Base-by-base conservation (phyloP, 2,113 vertebrate genomes). In the Crypturellus undulatus region DNA sequence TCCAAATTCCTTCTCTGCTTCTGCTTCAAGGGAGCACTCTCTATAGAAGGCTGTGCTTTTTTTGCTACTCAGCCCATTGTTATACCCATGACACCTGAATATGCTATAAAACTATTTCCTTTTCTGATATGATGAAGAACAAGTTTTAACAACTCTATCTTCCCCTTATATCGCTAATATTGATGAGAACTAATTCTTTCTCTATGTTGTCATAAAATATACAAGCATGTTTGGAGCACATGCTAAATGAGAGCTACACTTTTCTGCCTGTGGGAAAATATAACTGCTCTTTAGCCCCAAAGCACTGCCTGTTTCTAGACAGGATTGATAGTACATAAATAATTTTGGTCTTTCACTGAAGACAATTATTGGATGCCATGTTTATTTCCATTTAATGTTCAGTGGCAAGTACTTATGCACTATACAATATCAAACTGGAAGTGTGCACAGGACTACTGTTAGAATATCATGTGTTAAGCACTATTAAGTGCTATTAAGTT, bases 141-240 rank as follows among this genome's bases (percentile, higher is more conserved):
- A 58, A 34, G 15, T 56, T 91, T 92, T 49, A 60, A 56, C 25
- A 28, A 30, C 32, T 69, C 34, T 73, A n/a, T 56, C 64, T 71
- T n/a, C 47, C 12, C 10, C 14, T 84, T 43, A 0, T 16, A 38
- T 62, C 2, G 0, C 19, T 89, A 45, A 56, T 26, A 38, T 1
- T 72, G 67, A 25, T 85, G 75, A 60, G 10, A 73, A 36, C 3
- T 34, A 21, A 13, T 43, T 77, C 19, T 49, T 76, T 59, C 26
- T 79, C 79, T 28, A 5, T 64, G 26, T 43, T 73, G 22, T 34
- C 64, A 45, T 22, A 22, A 70, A 34, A 3, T 78, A 14, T 30
- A 22, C n/a, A 54, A 92, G 10, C 34, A 17, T 13, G 17, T 47
- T 89, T 22, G 54, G 60, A 81, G 45, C 45, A 5, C 25, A 25